Conservation (phyloP, 2,888 invertebrate genomes). For the Anoplius nigerrimus region DNA sequence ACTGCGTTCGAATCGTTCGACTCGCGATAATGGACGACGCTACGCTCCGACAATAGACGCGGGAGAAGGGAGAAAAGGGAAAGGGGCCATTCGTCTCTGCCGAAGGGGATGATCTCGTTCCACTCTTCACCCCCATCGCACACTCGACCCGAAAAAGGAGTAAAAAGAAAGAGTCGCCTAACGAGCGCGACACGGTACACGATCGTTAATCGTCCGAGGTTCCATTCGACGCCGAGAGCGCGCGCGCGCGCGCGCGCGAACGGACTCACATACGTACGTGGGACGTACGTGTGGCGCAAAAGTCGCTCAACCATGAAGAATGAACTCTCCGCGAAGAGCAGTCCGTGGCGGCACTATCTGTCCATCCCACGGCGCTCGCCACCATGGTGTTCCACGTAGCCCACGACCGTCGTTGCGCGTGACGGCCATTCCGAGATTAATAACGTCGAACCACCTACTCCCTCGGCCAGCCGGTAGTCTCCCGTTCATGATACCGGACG, state of each 20-base stretch:
- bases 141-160: conserved; percentile 6
- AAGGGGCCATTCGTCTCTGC: conserved; percentile 46
- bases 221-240: conserved; percentile 3
- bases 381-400: conserved; percentile 26
- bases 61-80: not conserved
- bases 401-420: conserved; percentile 38
- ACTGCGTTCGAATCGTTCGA: too few relatives aligned
- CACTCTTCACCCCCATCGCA: conserved; percentile 5
- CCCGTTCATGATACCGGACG: too few relatives aligned
- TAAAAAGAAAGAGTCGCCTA: conserved; percentile 51
- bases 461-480: not conserved
- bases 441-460: conserved; percentile 44
- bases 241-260: not conserved
- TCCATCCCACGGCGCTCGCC: conserved; percentile 37
- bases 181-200: conserved; percentile 47
- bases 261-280: not conserved
- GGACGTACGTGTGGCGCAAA: conserved; percentile 43
- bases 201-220: conserved; percentile 56
- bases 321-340: conserved; percentile 41
- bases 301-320: conserved; percentile 56
- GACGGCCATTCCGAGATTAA: conserved; percentile 51
- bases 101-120: conserved; percentile 44
- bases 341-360: conserved; percentile 28
- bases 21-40: too few relatives aligned
- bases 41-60: too few relatives aligned